Conservation (phyloP, 2,888 invertebrate species). For the Pseudococcus longispinus region DNA sequence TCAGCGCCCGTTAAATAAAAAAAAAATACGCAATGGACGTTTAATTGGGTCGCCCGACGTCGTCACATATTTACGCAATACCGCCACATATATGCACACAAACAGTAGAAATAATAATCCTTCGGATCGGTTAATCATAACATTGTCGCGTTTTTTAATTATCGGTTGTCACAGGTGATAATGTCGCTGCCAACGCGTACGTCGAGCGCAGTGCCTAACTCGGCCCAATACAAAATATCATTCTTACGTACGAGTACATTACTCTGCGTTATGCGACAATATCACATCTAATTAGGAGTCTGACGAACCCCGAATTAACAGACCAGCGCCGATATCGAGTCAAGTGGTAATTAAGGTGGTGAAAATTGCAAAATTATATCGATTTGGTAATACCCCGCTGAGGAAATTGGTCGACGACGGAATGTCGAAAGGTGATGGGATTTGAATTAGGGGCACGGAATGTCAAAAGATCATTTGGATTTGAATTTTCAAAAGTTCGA, state of each 20-base stretch:
- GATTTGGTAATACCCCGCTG: background rate
- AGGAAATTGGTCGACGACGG: too few species aligned
- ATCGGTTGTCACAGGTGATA: background rate
- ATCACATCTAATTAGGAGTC: background rate
- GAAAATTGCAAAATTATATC: background rate
- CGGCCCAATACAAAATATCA: background rate
- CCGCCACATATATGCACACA: background rate
- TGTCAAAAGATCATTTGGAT: background rate
- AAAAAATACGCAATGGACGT: background rate
- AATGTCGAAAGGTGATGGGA: too few species aligned
- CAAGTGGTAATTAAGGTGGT: background rate
- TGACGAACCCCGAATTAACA: background rate
- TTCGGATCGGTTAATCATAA: slow-evolving; percentile 13
- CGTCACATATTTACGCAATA: slow-evolving; percentile 29
- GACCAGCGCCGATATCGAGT: background rate
- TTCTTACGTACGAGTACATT: background rate
- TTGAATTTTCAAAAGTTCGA: background rate
- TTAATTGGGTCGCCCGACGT: slow-evolving; percentile 25
- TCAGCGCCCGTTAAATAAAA: slow-evolving; percentile 3
- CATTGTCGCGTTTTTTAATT: slow-evolving; percentile 32
- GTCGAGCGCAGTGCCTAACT: too few species aligned
- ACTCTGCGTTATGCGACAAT: background rate
- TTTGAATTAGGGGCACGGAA: too few species aligned
- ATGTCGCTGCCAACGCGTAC: background rate
- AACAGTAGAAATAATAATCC: background rate